Percentiles rank a stretch among this genome's conserved stretches.
phyloP scores from a whole-genome alignment of 2,888 invertebrate species.

The Synergus japonicus region DNA sequence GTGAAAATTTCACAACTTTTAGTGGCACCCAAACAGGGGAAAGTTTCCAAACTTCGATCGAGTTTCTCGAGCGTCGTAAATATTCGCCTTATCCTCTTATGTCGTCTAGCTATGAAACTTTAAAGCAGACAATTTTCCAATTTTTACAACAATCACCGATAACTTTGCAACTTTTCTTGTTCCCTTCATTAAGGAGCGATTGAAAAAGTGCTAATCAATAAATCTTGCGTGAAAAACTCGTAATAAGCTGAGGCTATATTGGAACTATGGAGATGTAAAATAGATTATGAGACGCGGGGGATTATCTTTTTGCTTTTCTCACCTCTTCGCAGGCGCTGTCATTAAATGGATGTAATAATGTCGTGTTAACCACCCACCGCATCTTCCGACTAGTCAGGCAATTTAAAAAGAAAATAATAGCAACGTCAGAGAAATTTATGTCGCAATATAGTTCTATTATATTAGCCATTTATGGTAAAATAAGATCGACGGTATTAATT shows the following conservation, averaged over 20 bases:
- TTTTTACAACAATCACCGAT: background rate
- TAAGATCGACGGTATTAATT: background rate
- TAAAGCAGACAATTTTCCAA: background rate
- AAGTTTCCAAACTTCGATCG: conserved; percentile 15
- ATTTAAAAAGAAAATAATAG: conserved; percentile 30
- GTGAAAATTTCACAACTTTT: conserved; percentile 6
- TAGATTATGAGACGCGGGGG: background rate
- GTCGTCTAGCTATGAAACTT: background rate
- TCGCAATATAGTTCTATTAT: conserved; percentile 27
- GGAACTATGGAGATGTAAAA: background rate
- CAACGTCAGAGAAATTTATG: conserved; percentile 22
- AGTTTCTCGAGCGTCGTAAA: conserved; percentile 21
- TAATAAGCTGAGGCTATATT: background rate
- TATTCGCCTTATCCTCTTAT: conserved; percentile 5
- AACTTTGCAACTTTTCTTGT: background rate
- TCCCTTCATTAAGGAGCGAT: background rate
- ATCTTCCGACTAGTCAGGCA: conserved; percentile 6
- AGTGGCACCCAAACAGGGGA: background rate
- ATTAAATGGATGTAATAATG: conserved; percentile 54
- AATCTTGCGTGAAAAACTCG: background rate
- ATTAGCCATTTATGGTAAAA: conserved; percentile 32
- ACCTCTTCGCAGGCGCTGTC: conserved; percentile 48
- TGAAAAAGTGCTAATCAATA: background rate
- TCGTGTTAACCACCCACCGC: conserved; percentile 47
- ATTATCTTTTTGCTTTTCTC: conserved; percentile 41